phyloP scores from a whole-genome alignment of 2,888 invertebrate species.

The Aromia moschata region DNA sequence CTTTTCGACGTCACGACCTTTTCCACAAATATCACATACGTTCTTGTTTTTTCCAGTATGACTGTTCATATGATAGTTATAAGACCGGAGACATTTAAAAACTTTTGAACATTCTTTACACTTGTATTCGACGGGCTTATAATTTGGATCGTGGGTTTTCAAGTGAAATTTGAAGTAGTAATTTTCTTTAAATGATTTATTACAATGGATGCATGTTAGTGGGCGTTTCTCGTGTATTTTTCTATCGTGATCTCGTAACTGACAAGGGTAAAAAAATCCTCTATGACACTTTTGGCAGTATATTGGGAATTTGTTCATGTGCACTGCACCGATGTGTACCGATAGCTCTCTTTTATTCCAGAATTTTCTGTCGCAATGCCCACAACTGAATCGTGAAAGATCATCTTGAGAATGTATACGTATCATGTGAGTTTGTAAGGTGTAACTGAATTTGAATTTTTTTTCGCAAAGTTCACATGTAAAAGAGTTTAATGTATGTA shows the following conservation, averaged over 20 bases:
- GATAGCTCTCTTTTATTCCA: slow-evolving; percentile 29
- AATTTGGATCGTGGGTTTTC: slow-evolving; percentile 38
- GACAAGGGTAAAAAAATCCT: neutral
- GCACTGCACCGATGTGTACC: slow-evolving; percentile 35
- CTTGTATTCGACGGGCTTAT: slow-evolving; percentile 16
- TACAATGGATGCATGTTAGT: slow-evolving; percentile 24
- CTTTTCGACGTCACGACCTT: slow-evolving; percentile 42
- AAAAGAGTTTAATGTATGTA: neutral
- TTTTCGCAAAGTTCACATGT: slow-evolving; percentile 1
- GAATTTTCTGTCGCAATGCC: slow-evolving; percentile 33
- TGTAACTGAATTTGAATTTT: slow-evolving; percentile 15
- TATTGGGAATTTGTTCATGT: slow-evolving; percentile 16
- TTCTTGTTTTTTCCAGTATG: slow-evolving; percentile 6
- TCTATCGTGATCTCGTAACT: slow-evolving; percentile 8
- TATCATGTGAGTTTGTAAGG: slow-evolving; percentile 24
- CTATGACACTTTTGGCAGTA: slow-evolving; percentile 22
- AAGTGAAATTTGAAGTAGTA: slow-evolving; percentile 24
- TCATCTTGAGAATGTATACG: slow-evolving; percentile 15
- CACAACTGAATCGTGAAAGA: slow-evolving; percentile 23
- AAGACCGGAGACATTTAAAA: neutral
- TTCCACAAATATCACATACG: slow-evolving; percentile 46
- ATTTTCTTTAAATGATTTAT: slow-evolving; percentile 27
- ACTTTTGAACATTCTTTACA: neutral
- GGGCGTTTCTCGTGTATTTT: slow-evolving; percentile 16
- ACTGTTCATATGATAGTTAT: slow-evolving; percentile 4